Percentiles rank a stretch among this genome's conserved stretches.
These are phyloP conservation scores for Bursaphelenchus mucronatus DNA, from an alignment of 1,140 invertebrate species.

Conservation along the genomic window DNA sequence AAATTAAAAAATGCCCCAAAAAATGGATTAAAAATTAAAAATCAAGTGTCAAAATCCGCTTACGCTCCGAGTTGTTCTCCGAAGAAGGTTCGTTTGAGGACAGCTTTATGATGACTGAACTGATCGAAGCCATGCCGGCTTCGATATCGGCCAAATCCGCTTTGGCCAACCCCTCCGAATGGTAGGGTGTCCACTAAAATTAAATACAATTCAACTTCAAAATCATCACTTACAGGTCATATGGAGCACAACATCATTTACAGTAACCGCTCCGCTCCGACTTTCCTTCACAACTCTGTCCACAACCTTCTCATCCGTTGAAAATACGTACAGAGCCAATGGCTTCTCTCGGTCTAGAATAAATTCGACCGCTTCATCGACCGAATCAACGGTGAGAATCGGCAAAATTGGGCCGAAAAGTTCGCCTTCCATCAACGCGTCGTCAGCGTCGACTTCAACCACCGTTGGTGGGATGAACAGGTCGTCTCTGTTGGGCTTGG, in stretches of 20 bases:
- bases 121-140: constrained; percentile 83
- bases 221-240: constrained; percentile 50
- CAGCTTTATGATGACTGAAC: constrained; percentile 82
- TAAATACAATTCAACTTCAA: constrained; percentile 54
- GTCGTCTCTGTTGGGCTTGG: constrained; percentile 47
- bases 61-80: constrained; percentile 21
- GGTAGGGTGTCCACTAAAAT: constrained; percentile 61
- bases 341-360: constrained; percentile 43
- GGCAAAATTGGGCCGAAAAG: constrained; percentile 60
- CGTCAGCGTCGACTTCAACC: constrained; percentile 38
- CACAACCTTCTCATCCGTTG: constrained; percentile 17
- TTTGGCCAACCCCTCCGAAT: constrained; percentile 72
- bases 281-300: constrained; percentile 26
- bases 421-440: constrained; percentile 57
- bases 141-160: constrained; percentile 86
- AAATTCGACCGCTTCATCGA: constrained; percentile 51
- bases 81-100: constrained; percentile 63
- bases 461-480: constrained; percentile 57
- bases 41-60: neutral
- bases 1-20: too few species aligned
- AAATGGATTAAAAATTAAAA: too few species aligned
- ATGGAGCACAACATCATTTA: constrained; percentile 37
- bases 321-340: constrained; percentile 33
- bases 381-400: constrained; percentile 44
- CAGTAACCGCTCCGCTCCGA: constrained; percentile 25